Conservation (phyloP, 2,113 vertebrate species). For the Oxygymnocypris stewartii region DNA sequence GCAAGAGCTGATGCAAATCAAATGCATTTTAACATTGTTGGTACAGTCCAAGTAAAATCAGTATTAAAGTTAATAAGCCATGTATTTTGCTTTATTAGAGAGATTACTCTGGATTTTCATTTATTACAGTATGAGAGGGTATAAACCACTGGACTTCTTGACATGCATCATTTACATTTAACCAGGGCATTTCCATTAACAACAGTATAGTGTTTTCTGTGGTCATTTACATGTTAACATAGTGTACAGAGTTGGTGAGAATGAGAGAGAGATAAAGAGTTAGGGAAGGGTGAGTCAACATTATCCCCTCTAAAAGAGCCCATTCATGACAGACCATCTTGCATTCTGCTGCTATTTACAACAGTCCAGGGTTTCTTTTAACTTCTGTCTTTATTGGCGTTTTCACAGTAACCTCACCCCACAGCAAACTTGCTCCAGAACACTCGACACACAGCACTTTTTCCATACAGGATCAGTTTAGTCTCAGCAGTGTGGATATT, state of each 20-base stretch:
- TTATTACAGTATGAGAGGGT: background rate
- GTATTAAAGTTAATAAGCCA: slow-evolving; percentile 28
- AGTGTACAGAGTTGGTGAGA: background rate
- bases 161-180: background rate
- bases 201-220: background rate
- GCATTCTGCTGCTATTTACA: slow-evolving; percentile 57
- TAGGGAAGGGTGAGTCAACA: slow-evolving; percentile 37
- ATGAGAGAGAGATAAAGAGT: slow-evolving; percentile 16
- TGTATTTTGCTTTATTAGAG: slow-evolving; percentile 24
- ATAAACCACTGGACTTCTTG: slow-evolving; percentile 10
- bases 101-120: slow-evolving; percentile 23
- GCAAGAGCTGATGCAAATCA: slow-evolving; percentile 1
- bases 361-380: slow-evolving; percentile 37
- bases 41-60: slow-evolving; percentile 29
- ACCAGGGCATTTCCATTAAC: background rate
- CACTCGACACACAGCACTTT: background rate
- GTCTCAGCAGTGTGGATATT: slow-evolving; percentile 31
- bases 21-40: background rate
- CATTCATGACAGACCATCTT: slow-evolving; percentile 51
- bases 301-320: slow-evolving; percentile 47
- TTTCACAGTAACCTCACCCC: slow-evolving; percentile 41
- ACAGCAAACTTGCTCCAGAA: slow-evolving; percentile 17
- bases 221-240: slow-evolving; percentile 10
- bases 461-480: slow-evolving; percentile 36
- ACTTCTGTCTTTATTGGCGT: slow-evolving; percentile 4